A percentile compares a stretch with the other conserved stretches of the same genome.
These are phyloP conservation scores for Goniozus legneri DNA, from an alignment of 1,140 invertebrate species.

Conservation along the genomic window DNA sequence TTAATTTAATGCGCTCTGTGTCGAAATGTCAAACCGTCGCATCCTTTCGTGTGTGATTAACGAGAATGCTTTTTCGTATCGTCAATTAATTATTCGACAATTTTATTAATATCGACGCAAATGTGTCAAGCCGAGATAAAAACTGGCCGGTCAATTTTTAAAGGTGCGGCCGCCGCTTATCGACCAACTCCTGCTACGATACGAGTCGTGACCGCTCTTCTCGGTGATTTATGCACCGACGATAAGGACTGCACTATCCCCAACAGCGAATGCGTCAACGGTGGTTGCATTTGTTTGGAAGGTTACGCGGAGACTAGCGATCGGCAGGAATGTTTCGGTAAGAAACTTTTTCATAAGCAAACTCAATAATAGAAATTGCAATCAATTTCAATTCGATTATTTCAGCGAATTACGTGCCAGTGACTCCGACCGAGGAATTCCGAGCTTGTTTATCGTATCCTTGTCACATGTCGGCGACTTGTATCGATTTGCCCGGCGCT, in stretches of 20 bases:
- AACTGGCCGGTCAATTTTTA: not conserved
- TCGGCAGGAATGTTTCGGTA: constrained; percentile 70
- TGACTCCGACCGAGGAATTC: constrained; percentile 64
- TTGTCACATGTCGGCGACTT: constrained; percentile 74
- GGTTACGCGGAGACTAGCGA: constrained; percentile 66
- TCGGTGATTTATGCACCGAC: constrained; percentile 74
- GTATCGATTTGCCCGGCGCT: constrained; percentile 67
- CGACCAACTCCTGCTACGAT: constrained; percentile 68
- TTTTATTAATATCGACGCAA: no score
- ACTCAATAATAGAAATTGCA: not conserved
- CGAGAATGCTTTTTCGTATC: no score
- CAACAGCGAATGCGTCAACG: constrained; percentile 67
- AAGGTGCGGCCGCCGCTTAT: constrained; percentile 50
- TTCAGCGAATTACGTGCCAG: constrained; percentile 53
- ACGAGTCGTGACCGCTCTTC: constrained; percentile 64
- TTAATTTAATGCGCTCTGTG: no score
- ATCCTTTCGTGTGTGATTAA: no score
- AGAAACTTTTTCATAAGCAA: constrained; percentile 23
- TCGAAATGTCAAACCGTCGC: no score
- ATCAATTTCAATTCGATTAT: no score
- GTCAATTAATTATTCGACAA: no score
- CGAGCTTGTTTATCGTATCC: constrained; percentile 72
- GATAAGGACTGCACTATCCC: constrained; percentile 70
- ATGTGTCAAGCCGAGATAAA: no score
- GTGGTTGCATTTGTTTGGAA: constrained; percentile 69